These are phyloP conservation scores for Potamarius usumacintae DNA, from an alignment of 2,113 vertebrate genomes.

Conservation along the genomic window DNA sequence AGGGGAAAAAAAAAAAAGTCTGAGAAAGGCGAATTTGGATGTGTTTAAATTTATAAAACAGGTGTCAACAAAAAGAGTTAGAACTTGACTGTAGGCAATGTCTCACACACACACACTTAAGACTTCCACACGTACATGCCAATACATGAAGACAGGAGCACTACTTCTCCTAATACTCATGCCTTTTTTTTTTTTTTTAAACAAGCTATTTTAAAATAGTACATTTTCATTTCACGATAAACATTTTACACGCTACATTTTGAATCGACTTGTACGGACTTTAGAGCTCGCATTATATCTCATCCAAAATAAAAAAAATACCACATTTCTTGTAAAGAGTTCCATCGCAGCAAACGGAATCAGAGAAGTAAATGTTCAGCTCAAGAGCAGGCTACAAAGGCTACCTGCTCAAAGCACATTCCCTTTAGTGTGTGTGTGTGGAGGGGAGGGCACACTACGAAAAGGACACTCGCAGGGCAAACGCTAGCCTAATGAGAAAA, in stretches of 20 bases:
- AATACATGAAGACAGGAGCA: constrained; percentile 62
- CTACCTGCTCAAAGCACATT: constrained; percentile 10
- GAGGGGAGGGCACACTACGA: not conserved
- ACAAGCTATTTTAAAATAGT: not conserved
- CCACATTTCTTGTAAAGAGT: not conserved
- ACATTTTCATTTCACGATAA: not conserved
- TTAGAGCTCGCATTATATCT: not conserved
- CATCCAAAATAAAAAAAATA: not conserved
- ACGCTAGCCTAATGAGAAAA: constrained; percentile 79
- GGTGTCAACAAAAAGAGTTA: constrained; percentile 64
- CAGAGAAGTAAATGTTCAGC: not conserved
- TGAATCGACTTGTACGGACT: not conserved
- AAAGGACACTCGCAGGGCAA: constrained; percentile 58
- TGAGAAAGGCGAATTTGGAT: constrained; percentile 33
- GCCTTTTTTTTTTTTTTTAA: not conserved
- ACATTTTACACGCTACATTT: not conserved
- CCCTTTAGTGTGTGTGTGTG: constrained; percentile 3
- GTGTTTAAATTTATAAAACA: constrained; percentile 80
- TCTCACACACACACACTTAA: constrained; percentile 46
- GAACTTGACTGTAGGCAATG: constrained; percentile 38
- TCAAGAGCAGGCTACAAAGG: constrained; percentile 11
- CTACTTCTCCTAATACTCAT: not conserved
- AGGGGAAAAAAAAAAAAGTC: not conserved
- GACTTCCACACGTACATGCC: constrained; percentile 51
- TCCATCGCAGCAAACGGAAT: not conserved